A percentile compares a stretch with the other conserved stretches of the same genome.
phyloP scores from a whole-genome alignment of 2,113 vertebrate species.

The Pangasianodon hypophthalmus region DNA sequence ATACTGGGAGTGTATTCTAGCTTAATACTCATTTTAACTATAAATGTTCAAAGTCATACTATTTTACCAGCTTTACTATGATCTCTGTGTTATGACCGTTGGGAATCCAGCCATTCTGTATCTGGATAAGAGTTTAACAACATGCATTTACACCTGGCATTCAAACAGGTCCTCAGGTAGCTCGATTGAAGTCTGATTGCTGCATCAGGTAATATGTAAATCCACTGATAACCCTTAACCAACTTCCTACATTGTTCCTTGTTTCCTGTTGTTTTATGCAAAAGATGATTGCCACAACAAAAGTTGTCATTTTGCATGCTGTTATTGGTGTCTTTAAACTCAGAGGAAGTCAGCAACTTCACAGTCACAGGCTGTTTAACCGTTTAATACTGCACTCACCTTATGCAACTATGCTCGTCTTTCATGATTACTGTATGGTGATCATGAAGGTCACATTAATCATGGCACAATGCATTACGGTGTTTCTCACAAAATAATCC shows the following conservation, averaged over 20 bases:
- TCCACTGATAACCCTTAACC: background rate
- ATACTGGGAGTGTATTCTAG: background rate
- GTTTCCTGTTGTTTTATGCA: background rate
- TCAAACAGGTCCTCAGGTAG: background rate
- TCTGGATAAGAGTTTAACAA: background rate
- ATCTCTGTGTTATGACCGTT: background rate
- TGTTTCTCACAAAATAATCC: background rate
- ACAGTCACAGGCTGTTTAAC: background rate
- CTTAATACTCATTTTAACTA: background rate
- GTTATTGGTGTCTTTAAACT: background rate
- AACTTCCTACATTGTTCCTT: background rate
- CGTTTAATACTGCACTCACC: background rate
- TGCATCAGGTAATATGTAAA: constrained; percentile 11
- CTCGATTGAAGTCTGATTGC: background rate
- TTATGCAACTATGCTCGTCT: background rate
- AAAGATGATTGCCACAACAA: background rate
- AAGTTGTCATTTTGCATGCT: background rate
- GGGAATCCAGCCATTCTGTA: background rate
- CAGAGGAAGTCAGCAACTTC: background rate
- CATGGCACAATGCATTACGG: background rate
- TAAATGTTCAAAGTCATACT: background rate
- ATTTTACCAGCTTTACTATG: background rate
- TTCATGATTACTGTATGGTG: background rate
- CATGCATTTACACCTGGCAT: background rate
- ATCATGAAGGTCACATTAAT: background rate